Percentiles rank a stretch among this genome's conserved stretches.
These are phyloP conservation scores for Selenia dentaria DNA, from an alignment of 2,888 invertebrate genomes.

Conservation along the genomic window DNA sequence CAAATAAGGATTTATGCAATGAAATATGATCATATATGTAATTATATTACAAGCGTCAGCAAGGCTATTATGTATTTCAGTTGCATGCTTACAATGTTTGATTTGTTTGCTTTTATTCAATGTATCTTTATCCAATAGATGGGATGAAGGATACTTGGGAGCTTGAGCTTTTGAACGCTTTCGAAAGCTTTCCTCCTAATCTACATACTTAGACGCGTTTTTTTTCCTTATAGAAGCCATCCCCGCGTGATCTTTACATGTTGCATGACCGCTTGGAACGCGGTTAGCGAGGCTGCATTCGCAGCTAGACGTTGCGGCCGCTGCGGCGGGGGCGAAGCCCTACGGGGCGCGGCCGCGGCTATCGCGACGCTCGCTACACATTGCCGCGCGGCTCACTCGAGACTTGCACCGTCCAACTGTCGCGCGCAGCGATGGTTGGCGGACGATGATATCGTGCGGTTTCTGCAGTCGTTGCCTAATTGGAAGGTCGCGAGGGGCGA, in stretches of 20 bases:
- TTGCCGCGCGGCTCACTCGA: constrained; percentile 43
- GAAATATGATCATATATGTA: no score
- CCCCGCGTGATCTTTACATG: constrained; percentile 62
- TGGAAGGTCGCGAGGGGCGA: constrained; percentile 48
- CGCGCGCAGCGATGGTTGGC: constrained; percentile 87
- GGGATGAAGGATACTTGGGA: no score
- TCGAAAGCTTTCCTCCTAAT: no score
- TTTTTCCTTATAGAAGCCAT: no score
- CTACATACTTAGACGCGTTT: no score
- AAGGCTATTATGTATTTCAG: no score
- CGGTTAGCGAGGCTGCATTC: constrained; percentile 49
- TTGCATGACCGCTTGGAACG: constrained; percentile 47
- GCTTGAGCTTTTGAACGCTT: no score
- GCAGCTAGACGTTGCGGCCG: constrained; percentile 45
- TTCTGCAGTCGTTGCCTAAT: constrained; percentile 89
- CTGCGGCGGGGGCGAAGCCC: constrained; percentile 37
- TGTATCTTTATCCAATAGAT: no score
- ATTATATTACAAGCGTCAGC: no score
- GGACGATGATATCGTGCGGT: constrained; percentile 97
- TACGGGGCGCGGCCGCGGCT: constrained; percentile 29
- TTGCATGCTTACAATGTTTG: no score
- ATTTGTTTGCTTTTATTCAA: no score
- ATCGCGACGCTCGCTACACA: constrained; percentile 46
- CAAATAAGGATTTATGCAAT: no score
- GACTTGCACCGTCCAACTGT: constrained; percentile 39